Evolutionary conservation across 2,888 invertebrate genomes (phyloP).

Genomic region (Diloba caeruleocephala): DNA sequence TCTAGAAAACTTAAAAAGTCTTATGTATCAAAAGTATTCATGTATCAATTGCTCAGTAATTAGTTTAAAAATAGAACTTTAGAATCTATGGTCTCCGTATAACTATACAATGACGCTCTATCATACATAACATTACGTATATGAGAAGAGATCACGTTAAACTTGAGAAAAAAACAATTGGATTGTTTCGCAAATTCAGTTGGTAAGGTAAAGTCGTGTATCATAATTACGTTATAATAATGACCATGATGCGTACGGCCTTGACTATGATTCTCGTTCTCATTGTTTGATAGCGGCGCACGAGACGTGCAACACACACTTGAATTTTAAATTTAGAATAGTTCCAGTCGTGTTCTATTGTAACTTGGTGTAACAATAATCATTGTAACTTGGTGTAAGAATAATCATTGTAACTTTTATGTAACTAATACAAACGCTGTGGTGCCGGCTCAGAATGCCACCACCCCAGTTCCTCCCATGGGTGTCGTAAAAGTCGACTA

Average conservation of each 20-base stretch:
- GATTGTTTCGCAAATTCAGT: slow-evolving; percentile 58
- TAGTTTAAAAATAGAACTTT: background rate
- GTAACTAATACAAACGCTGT: too few relatives aligned
- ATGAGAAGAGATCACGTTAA: slow-evolving; percentile 39
- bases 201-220: slow-evolving; percentile 55
- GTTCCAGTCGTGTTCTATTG: slow-evolving; percentile 51
- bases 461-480: too few relatives aligned
- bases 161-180: slow-evolving; percentile 44
- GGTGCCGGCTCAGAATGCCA: too few relatives aligned
- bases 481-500: too few relatives aligned
- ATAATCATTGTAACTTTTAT: too few relatives aligned
- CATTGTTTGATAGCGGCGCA: slow-evolving; percentile 77
- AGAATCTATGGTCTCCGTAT: background rate
- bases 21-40: too few relatives aligned
- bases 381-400: slow-evolving; percentile 50
- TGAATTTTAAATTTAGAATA: slow-evolving; percentile 71
- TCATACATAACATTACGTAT: slow-evolving; percentile 15
- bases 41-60: too few relatives aligned
- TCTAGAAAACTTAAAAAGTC: too few relatives aligned
- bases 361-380: slow-evolving; percentile 47
- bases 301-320: slow-evolving; percentile 57
- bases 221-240: slow-evolving; percentile 82
- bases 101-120: slow-evolving; percentile 13
- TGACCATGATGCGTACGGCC: slow-evolving; percentile 79
- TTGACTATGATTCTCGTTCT: slow-evolving; percentile 76